These are phyloP conservation scores for Melikaiella ostensackeni DNA, from an alignment of 2,888 invertebrate species.

Conservation along the genomic window DNA sequence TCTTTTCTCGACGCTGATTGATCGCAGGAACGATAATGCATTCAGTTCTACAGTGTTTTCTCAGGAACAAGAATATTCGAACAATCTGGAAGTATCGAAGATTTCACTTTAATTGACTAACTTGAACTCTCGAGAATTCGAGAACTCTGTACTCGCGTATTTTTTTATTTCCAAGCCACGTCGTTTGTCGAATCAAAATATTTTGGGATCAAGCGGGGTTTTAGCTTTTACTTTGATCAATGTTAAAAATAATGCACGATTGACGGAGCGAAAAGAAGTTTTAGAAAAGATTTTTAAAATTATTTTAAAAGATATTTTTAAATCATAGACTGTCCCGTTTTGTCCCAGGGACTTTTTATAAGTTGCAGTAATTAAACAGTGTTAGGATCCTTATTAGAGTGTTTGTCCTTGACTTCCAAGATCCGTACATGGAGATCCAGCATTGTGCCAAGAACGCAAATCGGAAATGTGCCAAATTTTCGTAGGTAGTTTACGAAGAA, in stretches of 20 bases:
- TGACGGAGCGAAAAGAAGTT: neutral
- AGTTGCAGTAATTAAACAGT: slow-evolving; percentile 22
- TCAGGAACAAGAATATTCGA: too few relatives aligned
- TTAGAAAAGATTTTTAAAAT: neutral
- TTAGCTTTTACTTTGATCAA: slow-evolving; percentile 23
- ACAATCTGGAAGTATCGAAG: neutral
- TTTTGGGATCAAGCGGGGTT: neutral
- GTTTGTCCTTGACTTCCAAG: slow-evolving; percentile 23
- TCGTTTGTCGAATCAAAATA: slow-evolving; percentile 26
- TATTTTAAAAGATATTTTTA: neutral
- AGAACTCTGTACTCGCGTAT: neutral
- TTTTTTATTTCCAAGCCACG: slow-evolving; percentile 2
- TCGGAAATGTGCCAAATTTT: slow-evolving; percentile 70
- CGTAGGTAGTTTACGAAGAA: slow-evolving; percentile 54
- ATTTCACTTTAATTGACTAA: neutral
- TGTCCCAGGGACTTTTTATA: slow-evolving; percentile 10
- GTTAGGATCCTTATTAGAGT: slow-evolving; percentile 20
- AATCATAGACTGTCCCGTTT: slow-evolving; percentile 7
- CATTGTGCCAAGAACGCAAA: slow-evolving; percentile 56
- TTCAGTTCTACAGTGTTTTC: neutral
- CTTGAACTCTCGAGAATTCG: neutral
- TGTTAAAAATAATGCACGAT: slow-evolving; percentile 32
- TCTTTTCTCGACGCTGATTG: slow-evolving; percentile 11
- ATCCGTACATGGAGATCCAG: slow-evolving; percentile 46
- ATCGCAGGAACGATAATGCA: slow-evolving; percentile 16